A percentile compares a stretch with the other conserved stretches of the same genome.
These are phyloP conservation scores for Drosophila bifasciata DNA, from an alignment of 1,140 invertebrate genomes.

Conservation along the genomic window DNA sequence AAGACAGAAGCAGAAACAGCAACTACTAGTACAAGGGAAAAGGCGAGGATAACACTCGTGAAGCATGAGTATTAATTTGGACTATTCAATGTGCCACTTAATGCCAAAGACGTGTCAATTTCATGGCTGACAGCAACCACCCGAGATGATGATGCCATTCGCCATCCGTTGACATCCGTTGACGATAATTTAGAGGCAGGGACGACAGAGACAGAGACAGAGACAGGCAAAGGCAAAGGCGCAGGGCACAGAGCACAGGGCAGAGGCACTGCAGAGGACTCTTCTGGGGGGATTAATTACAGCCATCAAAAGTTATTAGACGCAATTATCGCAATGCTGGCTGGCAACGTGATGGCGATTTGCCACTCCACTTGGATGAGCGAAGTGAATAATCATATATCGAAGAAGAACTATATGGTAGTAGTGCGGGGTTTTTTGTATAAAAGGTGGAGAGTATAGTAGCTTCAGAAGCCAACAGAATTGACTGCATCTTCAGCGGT, in stretches of 20 bases:
- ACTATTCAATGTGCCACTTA: constrained; percentile 82
- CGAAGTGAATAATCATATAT: constrained; percentile 17
- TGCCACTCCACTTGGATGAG: constrained; percentile 27
- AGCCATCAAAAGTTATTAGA: constrained; percentile 82
- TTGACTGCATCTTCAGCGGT: too few species aligned
- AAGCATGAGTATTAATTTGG: constrained; percentile 71
- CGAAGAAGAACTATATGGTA: too few species aligned
- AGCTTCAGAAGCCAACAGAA: too few species aligned
- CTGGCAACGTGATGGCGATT: constrained; percentile 61
- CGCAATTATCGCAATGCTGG: constrained; percentile 78
- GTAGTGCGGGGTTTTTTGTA: too few species aligned
- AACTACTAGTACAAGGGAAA: background rate
- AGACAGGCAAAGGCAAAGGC: too few species aligned
- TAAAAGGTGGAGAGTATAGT: too few species aligned
- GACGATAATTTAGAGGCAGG: constrained; percentile 3
- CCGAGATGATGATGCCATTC: constrained; percentile 37
- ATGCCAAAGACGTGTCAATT: constrained; percentile 81
- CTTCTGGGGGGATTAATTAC: constrained; percentile 80
- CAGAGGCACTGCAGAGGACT: constrained; percentile 12
- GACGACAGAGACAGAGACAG: too few species aligned
- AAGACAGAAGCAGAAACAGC: constrained; percentile 3
- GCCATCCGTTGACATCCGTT: constrained; percentile 37
- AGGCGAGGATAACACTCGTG: constrained; percentile 27
- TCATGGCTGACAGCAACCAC: constrained; percentile 72
- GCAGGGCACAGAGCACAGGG: constrained; percentile 20